These are phyloP conservation scores for Acanthurus tractus DNA, from an alignment of 2,797 vertebrate species.

Conservation along the genomic window DNA sequence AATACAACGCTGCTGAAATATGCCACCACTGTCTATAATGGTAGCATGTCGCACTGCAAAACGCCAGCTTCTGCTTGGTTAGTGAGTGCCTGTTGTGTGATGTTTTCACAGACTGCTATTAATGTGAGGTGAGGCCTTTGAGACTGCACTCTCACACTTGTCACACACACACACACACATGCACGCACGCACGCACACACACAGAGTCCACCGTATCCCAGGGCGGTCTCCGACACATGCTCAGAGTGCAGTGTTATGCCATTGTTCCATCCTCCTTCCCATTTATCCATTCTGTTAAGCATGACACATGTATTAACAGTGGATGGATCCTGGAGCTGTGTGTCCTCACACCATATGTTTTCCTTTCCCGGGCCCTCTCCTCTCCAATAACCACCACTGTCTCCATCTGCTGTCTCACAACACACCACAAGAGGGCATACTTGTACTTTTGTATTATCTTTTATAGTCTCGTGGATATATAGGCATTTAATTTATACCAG, in stretches of 20 bases:
- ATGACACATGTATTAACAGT: slow-evolving; percentile 87
- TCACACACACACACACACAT: slow-evolving; percentile 45
- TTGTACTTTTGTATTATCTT: slow-evolving; percentile 11
- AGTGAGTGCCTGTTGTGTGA: slow-evolving; percentile 37
- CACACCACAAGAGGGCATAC: slow-evolving; percentile 79
- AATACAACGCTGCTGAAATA: neutral
- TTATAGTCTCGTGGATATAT: neutral
- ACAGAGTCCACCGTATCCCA: slow-evolving; percentile 64
- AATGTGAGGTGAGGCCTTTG: slow-evolving; percentile 68
- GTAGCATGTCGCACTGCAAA: slow-evolving; percentile 27
- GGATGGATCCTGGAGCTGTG: slow-evolving; percentile 87
- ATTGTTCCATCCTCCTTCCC: slow-evolving; percentile 83
- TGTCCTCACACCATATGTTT: slow-evolving; percentile 86
- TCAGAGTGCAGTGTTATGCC: slow-evolving; percentile 77
- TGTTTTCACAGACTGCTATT: slow-evolving; percentile 59
- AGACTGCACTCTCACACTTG: slow-evolving; percentile 45
- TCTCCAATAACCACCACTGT: slow-evolving; percentile 43
- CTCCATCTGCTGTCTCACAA: slow-evolving; percentile 43
- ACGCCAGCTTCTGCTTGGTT: slow-evolving; percentile 48
- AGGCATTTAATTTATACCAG: neutral
- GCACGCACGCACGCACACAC: slow-evolving; percentile 38
- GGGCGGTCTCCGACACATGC: slow-evolving; percentile 76
- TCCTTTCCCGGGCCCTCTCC: slow-evolving; percentile 73
- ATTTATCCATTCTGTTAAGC: slow-evolving; percentile 88
- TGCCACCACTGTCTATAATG: slow-evolving; percentile 14